phyloP scores from a whole-genome alignment of 2,888 invertebrate species.

The Drosophila prolongata region DNA sequence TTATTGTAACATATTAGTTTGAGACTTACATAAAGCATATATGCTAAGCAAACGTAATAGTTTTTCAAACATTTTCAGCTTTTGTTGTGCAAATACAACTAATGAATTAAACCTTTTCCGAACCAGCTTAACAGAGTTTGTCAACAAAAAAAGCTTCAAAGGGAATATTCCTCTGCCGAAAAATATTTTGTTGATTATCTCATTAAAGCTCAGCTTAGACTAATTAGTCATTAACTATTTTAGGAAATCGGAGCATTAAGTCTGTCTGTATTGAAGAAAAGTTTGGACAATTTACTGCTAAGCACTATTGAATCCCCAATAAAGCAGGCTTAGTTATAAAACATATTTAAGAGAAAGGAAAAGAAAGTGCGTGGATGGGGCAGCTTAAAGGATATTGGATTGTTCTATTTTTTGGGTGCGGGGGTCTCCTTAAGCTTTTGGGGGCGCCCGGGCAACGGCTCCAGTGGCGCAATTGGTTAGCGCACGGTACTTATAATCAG shows the following conservation, averaged over 20 bases:
- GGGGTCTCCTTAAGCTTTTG: conserved; percentile 64
- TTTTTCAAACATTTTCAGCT: too few species aligned
- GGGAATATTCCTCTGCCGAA: too few species aligned
- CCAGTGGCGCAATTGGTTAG: conserved; percentile 99
- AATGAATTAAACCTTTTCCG: too few species aligned
- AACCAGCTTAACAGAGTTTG: too few species aligned
- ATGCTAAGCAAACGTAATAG: too few species aligned
- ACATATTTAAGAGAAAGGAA: not conserved
- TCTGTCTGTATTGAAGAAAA: not conserved
- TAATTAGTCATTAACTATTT: not conserved
- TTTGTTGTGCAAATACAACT: too few species aligned
- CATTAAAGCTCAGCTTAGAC: not conserved
- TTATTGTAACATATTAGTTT: too few species aligned
- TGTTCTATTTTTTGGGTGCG: conserved; percentile 18
- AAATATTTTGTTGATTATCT: too few species aligned
- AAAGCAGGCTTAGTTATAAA: too few species aligned
- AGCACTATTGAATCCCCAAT: not conserved
- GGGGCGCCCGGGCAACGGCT: conserved; percentile 85
- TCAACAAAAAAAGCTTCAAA: too few species aligned
- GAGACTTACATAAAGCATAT: too few species aligned
- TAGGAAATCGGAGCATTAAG: not conserved
- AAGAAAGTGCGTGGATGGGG: not conserved
- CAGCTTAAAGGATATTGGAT: conserved; percentile 30
- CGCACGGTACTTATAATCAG: conserved; percentile 99
- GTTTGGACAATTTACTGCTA: not conserved